A percentile compares a stretch with the other conserved stretches of the same genome.
Conservation (phyloP, 2,797 vertebrate species). For the Ceryle rudis region DNA sequence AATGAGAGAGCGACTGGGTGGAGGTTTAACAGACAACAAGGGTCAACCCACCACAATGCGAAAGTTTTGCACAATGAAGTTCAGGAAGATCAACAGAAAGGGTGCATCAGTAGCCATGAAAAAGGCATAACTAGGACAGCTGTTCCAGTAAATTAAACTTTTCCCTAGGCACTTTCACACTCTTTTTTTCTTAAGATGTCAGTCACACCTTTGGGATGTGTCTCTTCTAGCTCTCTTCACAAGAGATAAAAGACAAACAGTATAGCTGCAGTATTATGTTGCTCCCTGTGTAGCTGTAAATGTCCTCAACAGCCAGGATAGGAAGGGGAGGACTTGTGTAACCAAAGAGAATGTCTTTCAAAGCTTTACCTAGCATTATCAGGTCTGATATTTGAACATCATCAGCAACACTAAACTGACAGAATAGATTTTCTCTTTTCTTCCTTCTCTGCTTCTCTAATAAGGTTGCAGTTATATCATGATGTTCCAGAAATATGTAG, state of each 20-base stretch:
- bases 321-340: not conserved
- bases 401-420: not conserved
- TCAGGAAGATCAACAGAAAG: not conserved
- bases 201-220: conserved; percentile 9
- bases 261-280: not conserved
- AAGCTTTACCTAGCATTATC: not conserved
- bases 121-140: not conserved
- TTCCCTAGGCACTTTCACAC: not conserved
- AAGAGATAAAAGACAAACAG: conserved; percentile 9
- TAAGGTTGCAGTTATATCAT: not conserved
- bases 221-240: not conserved
- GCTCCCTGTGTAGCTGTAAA: not conserved
- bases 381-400: not conserved
- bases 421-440: not conserved
- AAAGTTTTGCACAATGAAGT: not conserved
- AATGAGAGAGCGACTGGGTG: not conserved
- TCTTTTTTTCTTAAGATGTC: not conserved
- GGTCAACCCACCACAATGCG: not conserved
- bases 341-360: not conserved
- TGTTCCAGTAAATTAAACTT: conserved; percentile 25
- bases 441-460: not conserved
- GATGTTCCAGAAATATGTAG: conserved; percentile 12
- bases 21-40: not conserved
- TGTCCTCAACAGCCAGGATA: not conserved
- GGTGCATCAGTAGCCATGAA: not conserved